These are phyloP conservation scores for Monoplex corrugatus DNA, from an alignment of 2,888 invertebrate species.

Conservation along the genomic window DNA sequence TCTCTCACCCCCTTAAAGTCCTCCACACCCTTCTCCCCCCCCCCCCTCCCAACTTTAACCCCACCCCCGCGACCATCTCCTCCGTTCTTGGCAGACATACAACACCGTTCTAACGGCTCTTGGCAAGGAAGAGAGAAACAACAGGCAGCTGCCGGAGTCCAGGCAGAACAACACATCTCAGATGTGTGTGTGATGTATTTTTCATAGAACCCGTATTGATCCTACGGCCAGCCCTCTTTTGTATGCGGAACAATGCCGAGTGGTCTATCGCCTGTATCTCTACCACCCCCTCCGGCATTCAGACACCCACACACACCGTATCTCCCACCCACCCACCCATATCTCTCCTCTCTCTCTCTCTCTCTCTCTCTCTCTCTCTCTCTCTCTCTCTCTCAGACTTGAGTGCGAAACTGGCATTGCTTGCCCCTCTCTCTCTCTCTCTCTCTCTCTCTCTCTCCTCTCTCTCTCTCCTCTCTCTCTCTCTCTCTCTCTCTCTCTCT, in stretches of 20 bases:
- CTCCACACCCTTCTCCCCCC: too few relatives aligned
- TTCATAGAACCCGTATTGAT: background rate
- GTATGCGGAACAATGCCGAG: too few relatives aligned
- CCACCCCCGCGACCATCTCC: too few relatives aligned
- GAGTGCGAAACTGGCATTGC: too few relatives aligned
- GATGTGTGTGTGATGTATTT: slow-evolving; percentile 1
- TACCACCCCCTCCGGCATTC: too few relatives aligned
- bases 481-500: background rate
- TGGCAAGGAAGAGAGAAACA: background rate
- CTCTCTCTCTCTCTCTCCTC: background rate
- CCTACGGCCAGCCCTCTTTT: background rate
- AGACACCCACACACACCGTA: too few relatives aligned
- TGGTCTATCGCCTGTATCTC: too few relatives aligned
- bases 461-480: background rate
- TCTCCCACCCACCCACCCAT: background rate
- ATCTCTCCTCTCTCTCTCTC: slow-evolving; percentile 4
- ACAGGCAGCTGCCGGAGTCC: background rate
- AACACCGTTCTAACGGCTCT: too few relatives aligned
- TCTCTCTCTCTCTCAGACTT: background rate
- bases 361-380: background rate
- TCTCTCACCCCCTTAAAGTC: too few relatives aligned
- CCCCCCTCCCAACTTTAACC: too few relatives aligned
- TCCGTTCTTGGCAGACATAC: too few relatives aligned
- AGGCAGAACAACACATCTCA: too few relatives aligned
- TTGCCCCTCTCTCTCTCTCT: background rate